These are phyloP conservation scores for Erebia ligea DNA, from an alignment of 2,888 invertebrate genomes.

Conservation along the genomic window DNA sequence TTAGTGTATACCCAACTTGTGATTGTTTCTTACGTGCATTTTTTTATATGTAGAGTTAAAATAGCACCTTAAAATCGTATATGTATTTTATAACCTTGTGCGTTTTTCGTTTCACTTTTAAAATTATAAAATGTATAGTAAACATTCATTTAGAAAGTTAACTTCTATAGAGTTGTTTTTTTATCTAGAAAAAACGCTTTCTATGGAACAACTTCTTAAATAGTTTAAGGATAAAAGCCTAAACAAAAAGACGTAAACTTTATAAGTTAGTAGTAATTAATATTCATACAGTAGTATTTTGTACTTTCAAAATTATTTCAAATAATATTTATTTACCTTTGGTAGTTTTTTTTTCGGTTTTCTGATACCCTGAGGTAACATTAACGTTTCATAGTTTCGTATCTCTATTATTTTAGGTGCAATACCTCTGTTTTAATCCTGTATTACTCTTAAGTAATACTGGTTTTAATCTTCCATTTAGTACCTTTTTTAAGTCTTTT, in stretches of 20 bases:
- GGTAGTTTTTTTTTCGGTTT: not conserved
- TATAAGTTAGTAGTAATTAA: not conserved
- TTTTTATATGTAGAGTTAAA: not conserved
- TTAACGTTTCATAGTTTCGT: not conserved
- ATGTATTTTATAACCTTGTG: constrained; percentile 8
- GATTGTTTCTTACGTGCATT: constrained; percentile 2
- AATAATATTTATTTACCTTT: not conserved
- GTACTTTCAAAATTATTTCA: not conserved
- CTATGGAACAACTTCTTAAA: not conserved
- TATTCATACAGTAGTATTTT: not conserved
- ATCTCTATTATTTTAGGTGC: not conserved
- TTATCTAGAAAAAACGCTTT: constrained; percentile 9
- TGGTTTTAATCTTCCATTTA: constrained; percentile 1
- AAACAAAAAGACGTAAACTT: not conserved
- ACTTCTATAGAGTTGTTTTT: constrained; percentile 9
- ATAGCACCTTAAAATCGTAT: not conserved
- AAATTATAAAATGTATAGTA: not conserved
- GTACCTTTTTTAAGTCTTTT: not conserved
- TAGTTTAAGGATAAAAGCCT: not conserved
- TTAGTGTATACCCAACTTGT: not conserved
- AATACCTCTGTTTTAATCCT: constrained; percentile 4
- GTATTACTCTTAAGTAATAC: not conserved
- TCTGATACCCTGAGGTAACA: not conserved
- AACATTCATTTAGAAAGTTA: not conserved
- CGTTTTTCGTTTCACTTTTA: constrained; percentile 1